Evolutionary conservation across 2,113 vertebrate species (phyloP), one percentile per base, ranked within the genome.

Genomic region (Muntiacus reevesi): DNA sequence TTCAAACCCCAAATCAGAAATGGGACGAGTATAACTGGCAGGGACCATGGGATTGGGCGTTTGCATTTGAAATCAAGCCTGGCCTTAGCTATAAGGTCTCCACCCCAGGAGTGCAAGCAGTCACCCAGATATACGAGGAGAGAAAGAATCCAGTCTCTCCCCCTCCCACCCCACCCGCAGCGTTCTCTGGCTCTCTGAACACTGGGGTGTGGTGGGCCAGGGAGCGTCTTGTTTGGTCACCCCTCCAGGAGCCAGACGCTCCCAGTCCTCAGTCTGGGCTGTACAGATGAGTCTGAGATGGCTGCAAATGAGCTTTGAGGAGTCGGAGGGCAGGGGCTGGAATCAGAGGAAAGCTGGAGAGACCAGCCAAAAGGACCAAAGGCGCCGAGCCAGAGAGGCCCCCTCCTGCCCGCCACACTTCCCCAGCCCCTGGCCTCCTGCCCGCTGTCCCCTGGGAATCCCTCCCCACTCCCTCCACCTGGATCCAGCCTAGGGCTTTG

Each of bases 301-400:
- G 23, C 60, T 57, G 13, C 76, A 84, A 78, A 55, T 45, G 87
- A 92, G 62, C 87, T 96, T 62, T 62, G 67, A 76, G 89, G 94
- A 86, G 33, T 25, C 47, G 45, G 33, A 43, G 91, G 71, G 50
- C 87, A 84, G 85, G 45, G 62, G n/a, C 88, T 90, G 85, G 85
- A 84, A 54, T 81, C 90, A 50, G 92, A 86, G 74, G 82, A 83
- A 87, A 76, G 85, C 27, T 40, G 87, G 84, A 87, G 62, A 95
- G 57, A 82, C 62, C 81, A 88, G 92, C 83, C 83, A 45, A 81
- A 91, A 87, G 79, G 93, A 91, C 64, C 17, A 55, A 55, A 79
- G 96, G 96, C 86, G 81, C 92, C 45, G 79, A 82, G 97, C 89
- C 97, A 96, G 62, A 87, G 94, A 84, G 57, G 76, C 62, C 79